Evolutionary conservation across 2,113 vertebrate species (phyloP), one percentile per base, ranked within the genome.

Genomic region (Halichoeres trimaculatus): DNA sequence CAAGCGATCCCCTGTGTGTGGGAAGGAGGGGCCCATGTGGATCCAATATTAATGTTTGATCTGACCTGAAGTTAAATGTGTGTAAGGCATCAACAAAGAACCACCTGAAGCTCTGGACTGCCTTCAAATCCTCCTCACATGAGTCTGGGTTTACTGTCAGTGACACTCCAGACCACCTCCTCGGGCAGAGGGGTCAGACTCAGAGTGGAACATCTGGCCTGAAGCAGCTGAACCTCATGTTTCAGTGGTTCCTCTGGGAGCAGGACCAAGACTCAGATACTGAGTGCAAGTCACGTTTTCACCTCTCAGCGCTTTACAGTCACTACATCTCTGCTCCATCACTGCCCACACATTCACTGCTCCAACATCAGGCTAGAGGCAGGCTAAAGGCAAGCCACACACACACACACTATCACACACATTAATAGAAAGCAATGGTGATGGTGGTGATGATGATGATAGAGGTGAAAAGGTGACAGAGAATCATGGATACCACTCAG

Each of bases 401-500:
- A 61, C 57, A 62, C 64, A 55, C 69, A 71, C 23, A 61, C 57
- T 62, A 40, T 41, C 34, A 61, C 41, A 70, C 74, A 74, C 10
- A 55, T 4, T 38, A 19, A 59, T 51, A 22, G n/a, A 48, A 47
- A 30, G 35, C 10, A 43, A 9, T 53, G 69, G 53, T 60, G 50
- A 63, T 68, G 82, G 65, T 80, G 54, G 6, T 30, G 30, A 30
- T 8, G 41, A 9, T 58, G 69, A 61, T 61, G 51, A 63, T 68
- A 77, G 55, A 61, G 82, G 78, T 85, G 74, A 81, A 77, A 60
- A 78, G 82, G 69, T 74, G 78, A 85, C 23, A 55, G 59, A 74
- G 53, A 84, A 69, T 76, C 58, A 58, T 74, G 77, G 20, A 56
- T 48, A 70, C 55, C 11, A 10, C 78, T 80, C 70, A 1, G 64